A percentile compares a stretch with the other conserved stretches of the same genome.
Evolutionary conservation across 2,113 vertebrate species (phyloP).

Genomic region (Ariopsis seemanni): DNA sequence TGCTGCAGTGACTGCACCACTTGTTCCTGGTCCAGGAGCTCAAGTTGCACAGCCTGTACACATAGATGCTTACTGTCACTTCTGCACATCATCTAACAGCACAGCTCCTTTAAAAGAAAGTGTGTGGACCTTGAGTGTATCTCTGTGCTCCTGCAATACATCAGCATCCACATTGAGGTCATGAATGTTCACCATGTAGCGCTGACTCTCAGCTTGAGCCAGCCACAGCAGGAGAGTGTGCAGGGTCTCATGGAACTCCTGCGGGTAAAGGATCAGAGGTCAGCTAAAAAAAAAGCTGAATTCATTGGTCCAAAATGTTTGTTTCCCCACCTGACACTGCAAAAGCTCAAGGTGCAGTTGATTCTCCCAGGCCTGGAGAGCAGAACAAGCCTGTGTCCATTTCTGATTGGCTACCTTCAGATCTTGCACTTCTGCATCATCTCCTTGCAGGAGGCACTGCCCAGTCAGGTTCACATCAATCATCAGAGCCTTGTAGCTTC

Average conservation of each 20-base stretch:
- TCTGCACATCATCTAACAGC: background rate
- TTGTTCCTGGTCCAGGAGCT: slow-evolving; percentile 72
- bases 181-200: slow-evolving; percentile 59
- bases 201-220: slow-evolving; percentile 73
- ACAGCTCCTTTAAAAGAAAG: background rate
- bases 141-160: slow-evolving; percentile 65
- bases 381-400: slow-evolving; percentile 77
- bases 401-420: slow-evolving; percentile 79
- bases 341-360: slow-evolving; percentile 75
- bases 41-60: slow-evolving; percentile 79
- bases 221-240: slow-evolving; percentile 84
- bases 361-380: slow-evolving; percentile 78
- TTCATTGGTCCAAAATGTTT: too few species aligned
- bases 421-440: slow-evolving; percentile 71
- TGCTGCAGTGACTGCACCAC: slow-evolving; percentile 78
- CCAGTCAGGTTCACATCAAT: slow-evolving; percentile 79
- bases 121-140: slow-evolving; percentile 66
- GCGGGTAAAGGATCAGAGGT: slow-evolving; percentile 36
- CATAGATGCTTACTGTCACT: background rate
- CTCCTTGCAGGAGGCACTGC: slow-evolving; percentile 71
- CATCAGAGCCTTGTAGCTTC: slow-evolving; percentile 83
- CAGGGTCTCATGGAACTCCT: slow-evolving; percentile 89
- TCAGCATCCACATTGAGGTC: slow-evolving; percentile 57
- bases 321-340: slow-evolving; percentile 80
- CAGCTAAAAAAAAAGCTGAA: background rate